Percentiles rank a stretch among this genome's conserved stretches.
Conservation (phyloP, 2,888 invertebrate species). For the Arge pagana region DNA sequence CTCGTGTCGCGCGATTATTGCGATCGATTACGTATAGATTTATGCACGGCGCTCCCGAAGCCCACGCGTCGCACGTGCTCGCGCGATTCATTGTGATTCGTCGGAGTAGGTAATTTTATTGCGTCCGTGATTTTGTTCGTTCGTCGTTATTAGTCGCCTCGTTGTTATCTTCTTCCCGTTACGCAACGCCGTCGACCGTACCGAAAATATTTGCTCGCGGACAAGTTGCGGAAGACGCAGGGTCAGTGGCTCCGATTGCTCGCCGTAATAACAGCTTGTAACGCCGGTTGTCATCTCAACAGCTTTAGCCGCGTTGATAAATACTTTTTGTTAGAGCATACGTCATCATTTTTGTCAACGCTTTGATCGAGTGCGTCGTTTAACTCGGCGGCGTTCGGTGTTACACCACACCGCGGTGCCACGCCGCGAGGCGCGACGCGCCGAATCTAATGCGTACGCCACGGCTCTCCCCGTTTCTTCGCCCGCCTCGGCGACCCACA, state of each 20-base stretch:
- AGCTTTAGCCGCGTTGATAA: slow-evolving; percentile 47
- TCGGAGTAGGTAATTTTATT: not conserved
- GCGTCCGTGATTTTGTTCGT: not conserved
- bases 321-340: slow-evolving; percentile 45
- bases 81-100: not conserved
- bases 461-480: slow-evolving; percentile 15
- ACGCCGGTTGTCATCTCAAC: slow-evolving; percentile 47
- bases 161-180: not conserved
- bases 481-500: slow-evolving; percentile 25
- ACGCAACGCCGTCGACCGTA: no score
- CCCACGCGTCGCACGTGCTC: no score
- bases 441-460: not conserved
- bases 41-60: no score
- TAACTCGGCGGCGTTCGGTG: slow-evolving; percentile 9
- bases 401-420: not conserved
- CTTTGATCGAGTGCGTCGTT: slow-evolving; percentile 18
- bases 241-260: not conserved
- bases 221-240: slow-evolving; percentile 3
- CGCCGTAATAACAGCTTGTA: slow-evolving; percentile 23
- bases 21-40: no score
- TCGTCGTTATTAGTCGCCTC: not conserved
- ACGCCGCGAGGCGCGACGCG: not conserved
- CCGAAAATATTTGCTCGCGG: no score
- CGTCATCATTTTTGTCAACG: slow-evolving; percentile 41
- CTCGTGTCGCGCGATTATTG: no score